These are phyloP conservation scores for Peromyscus aztecus DNA, from an alignment of 2,797 vertebrate genomes.

Conservation along the genomic window DNA sequence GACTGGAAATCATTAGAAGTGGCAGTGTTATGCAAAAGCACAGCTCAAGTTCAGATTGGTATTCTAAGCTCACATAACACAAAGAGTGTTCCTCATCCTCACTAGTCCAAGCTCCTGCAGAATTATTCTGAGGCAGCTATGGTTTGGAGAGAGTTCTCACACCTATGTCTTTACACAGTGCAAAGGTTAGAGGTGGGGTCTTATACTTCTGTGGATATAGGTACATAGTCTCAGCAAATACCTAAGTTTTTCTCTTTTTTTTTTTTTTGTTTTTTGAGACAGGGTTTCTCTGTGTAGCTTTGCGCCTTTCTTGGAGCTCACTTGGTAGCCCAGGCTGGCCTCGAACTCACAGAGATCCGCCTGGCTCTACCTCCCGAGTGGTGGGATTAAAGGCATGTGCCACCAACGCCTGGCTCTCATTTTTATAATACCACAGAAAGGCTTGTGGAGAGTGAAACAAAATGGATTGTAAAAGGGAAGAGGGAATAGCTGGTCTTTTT, in stretches of 20 bases:
- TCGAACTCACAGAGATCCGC: no score
- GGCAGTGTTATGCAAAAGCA: not conserved
- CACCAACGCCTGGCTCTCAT: no score
- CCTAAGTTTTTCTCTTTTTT: not conserved
- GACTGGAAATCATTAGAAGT: not conserved
- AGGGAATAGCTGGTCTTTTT: not conserved
- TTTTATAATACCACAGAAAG: constrained; percentile 8
- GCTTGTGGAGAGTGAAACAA: not conserved
- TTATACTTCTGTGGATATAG: not conserved
- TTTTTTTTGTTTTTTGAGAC: no score
- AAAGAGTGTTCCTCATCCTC: not conserved
- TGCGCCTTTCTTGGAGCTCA: no score
- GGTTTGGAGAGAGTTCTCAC: not conserved
- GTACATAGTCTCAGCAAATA: not conserved
- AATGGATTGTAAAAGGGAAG: not conserved
- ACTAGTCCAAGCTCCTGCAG: not conserved
- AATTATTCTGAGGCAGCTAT: not conserved
- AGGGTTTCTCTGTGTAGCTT: no score
- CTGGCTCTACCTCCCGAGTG: no score
- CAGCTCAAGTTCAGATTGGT: not conserved
- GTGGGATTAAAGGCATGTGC: no score
- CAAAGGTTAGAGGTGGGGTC: not conserved
- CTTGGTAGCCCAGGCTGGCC: no score
- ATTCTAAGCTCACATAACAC: not conserved
- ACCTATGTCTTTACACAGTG: not conserved